phyloP scores from a whole-genome alignment of 2,113 vertebrate genomes.

The Manacus vitellinus region DNA sequence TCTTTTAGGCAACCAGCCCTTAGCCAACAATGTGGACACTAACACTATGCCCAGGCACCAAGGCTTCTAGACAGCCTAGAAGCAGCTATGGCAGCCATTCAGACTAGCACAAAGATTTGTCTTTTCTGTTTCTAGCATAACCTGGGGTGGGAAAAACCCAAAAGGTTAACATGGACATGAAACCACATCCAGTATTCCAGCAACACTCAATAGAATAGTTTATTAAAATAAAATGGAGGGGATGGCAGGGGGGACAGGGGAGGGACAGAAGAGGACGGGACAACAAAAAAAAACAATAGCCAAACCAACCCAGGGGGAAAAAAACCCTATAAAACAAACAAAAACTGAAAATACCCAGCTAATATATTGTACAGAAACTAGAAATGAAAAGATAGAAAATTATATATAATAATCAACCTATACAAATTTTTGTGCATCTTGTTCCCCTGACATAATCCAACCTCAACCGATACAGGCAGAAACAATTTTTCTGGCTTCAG shows the following conservation, averaged over 20 bases:
- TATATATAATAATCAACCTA: not conserved
- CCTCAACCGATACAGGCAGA: not conserved
- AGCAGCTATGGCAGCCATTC: not conserved
- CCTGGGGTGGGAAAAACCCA: not conserved
- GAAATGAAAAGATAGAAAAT: not conserved
- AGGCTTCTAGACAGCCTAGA: not conserved
- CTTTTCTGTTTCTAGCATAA: not conserved
- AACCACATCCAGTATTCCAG: not conserved
- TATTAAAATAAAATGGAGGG: not conserved
- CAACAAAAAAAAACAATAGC: not conserved
- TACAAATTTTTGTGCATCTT: not conserved
- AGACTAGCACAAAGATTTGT: not conserved
- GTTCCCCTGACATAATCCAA: not conserved
- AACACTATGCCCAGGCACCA: not conserved
- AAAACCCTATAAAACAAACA: fast-evolving
- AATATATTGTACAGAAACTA: not conserved
- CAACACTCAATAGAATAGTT: not conserved
- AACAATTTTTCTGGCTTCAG: not conserved
- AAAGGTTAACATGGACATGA: not conserved
- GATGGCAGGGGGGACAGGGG: no score
- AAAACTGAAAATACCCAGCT: not conserved
- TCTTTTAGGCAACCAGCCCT: not conserved
- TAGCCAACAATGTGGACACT: fast-evolving
- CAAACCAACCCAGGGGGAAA: not conserved
- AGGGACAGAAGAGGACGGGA: no score